Evolutionary conservation across 37 sponge, comb jelly and placozoan species (phyloP), one percentile per base, ranked within the genome.

Genomic region (Cliona cf. orientalis): DNA sequence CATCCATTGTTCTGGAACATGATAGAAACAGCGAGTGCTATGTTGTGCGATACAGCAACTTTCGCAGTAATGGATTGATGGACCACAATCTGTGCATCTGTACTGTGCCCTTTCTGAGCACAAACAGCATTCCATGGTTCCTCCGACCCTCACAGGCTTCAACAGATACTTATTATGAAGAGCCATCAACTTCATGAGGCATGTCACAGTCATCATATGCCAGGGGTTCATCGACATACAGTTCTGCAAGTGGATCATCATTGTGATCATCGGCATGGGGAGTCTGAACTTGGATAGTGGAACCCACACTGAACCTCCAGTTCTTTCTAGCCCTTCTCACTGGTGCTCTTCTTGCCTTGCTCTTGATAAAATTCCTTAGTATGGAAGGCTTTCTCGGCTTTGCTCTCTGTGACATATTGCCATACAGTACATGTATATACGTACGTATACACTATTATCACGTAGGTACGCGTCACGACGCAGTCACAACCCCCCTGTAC

Each of bases 31-130:
- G 53, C 53, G 14, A 19, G 53, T 49, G 53, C 53, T 49, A 49
- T 49, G 53, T 19, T 49, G 53, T 49, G 53, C 14, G 53, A 49
- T 49, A 14, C 53, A 49, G 14, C 53, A 49, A 49, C 53, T 14
- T 49, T 49, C 53, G 14, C 53, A 49, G 53, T 49, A 49, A 49
- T 49, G 53, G 53, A 49, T 49, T 49, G 53, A 49, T 49, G 53
- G 53, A 14, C 53, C 53, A 49, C 53, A 49, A 49, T 49, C 53
- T 49, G 53, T 49, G 14, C 53, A 49, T 14, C 53, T 9, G 14
- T 49, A 49, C 53, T 49, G 53, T 49, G 53, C 53, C 53, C 14
- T 49, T 14, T 49, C 53, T 19, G 53, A 49, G 53, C 53, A 49
- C 9, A 49, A 49, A 19, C 14, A 49, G 14, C 53, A 49, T 14